These are phyloP conservation scores for Drosophila lini DNA, from an alignment of 1,140 invertebrate species.

Conservation along the genomic window DNA sequence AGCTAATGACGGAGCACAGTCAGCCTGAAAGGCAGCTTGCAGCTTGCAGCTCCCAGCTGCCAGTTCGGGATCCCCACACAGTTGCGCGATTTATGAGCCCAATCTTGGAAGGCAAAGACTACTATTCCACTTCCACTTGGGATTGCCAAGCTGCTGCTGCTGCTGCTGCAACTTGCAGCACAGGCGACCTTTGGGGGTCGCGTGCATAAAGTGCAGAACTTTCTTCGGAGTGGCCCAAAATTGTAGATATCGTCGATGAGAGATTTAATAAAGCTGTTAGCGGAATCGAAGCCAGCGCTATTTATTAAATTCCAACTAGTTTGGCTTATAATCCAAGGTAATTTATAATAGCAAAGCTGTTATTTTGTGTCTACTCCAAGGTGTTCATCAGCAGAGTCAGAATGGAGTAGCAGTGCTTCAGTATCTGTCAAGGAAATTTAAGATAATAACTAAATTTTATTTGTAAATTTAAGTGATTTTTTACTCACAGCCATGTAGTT, in stretches of 20 bases:
- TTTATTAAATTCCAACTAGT: background rate
- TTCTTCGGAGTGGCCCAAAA: conserved; percentile 47
- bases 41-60: conserved; percentile 9
- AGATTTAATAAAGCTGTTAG: conserved; percentile 17
- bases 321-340: background rate
- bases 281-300: background rate
- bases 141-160: background rate
- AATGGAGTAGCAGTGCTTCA: conserved; percentile 63
- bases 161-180: conserved; percentile 8
- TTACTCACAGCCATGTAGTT: conserved; percentile 53
- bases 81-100: conserved; percentile 76
- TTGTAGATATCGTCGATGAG: background rate
- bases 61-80: conserved; percentile 45
- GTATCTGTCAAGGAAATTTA: conserved; percentile 25
- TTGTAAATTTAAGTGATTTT: no score
- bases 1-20: conserved; percentile 73
- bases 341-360: background rate
- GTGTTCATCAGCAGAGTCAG: conserved; percentile 52
- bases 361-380: conserved; percentile 24
- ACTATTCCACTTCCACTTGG: conserved; percentile 27
- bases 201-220: conserved; percentile 73
- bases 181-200: conserved; percentile 65
- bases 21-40: conserved; percentile 21
- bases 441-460: background rate
- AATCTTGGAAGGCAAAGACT: conserved; percentile 17